Percentiles rank a stretch among this genome's conserved stretches.
phyloP scores from a whole-genome alignment of 2,888 invertebrate species.

The Ctenicera cuprea region DNA sequence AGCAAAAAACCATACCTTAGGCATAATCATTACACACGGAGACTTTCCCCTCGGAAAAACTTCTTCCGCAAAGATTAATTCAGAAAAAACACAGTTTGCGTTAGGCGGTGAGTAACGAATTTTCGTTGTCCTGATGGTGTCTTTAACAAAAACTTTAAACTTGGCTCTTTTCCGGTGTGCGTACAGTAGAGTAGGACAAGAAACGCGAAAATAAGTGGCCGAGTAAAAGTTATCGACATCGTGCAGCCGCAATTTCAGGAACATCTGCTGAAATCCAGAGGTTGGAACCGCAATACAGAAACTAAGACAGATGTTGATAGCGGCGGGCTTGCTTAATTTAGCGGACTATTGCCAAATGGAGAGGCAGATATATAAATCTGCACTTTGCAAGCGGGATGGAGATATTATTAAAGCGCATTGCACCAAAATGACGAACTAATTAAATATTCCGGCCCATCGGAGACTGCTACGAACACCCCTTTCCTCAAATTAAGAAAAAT shows the following conservation, averaged over 20 bases:
- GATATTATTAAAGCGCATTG: constrained; percentile 27
- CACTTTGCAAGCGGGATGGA: constrained; percentile 4
- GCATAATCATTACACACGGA: too few relatives aligned
- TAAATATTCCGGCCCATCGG: constrained; percentile 26
- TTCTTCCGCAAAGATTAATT: too few relatives aligned
- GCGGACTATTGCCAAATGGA: constrained; percentile 43
- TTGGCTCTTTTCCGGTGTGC: neutral
- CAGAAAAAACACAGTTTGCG: too few relatives aligned
- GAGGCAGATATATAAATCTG: constrained; percentile 44
- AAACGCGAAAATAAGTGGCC: constrained; percentile 40
- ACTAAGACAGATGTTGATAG: constrained; percentile 53
- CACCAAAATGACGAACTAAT: constrained; percentile 36
- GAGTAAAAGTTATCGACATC: constrained; percentile 48
- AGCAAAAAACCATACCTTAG: too few relatives aligned
- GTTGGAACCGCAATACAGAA: constrained; percentile 47
- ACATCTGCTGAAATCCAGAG: constrained; percentile 47
- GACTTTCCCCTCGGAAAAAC: too few relatives aligned
- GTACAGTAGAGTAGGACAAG: neutral
- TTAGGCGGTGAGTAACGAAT: too few relatives aligned
- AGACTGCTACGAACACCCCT: neutral
- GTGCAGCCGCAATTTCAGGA: constrained; percentile 44
- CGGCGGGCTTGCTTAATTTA: constrained; percentile 46
- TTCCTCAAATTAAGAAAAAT: constrained; percentile 16
- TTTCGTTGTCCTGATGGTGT: too few relatives aligned
- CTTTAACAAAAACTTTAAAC: too few relatives aligned